Evolutionary conservation across 2,797 vertebrate species (phyloP), one percentile per base, ranked within the genome.

Genomic region (Pangasius krempfi): DNA sequence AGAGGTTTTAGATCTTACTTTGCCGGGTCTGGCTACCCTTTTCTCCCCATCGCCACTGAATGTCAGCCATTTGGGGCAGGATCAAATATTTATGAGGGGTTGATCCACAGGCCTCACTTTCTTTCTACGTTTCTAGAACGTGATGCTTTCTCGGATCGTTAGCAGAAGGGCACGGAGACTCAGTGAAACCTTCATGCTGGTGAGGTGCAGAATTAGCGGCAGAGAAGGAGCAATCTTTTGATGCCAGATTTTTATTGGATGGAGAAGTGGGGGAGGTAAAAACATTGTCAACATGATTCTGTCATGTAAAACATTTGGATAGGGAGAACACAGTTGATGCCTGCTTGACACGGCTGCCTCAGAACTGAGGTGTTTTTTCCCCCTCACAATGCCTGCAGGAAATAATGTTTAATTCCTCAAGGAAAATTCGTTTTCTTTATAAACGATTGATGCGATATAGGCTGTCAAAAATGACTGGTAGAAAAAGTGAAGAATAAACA

Each of bases 31-130:
- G 70, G 83, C 76, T 88, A 85, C 84, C 86, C 89, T 88, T 88
- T 91, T 76, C 84, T 86, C 86, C 25, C 85, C 66, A 89, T 84
- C 92, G 86, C 72, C 75, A 62, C 44, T 90, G 90, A 92, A 92
- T 92, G 94, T 89, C 93, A 93, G 84, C 88, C 79, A 73, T 92
- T 89, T 93, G 91, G 89, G 87, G 88, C 14, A 87, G 85, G 90
- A 94, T 94, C 92, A 93, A 93, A 93, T 93, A 94, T 94, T 93
- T 73, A 95, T 94, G 92, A 93, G 76, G 54, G 85, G 62, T 85
- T 85, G 75, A 87, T 72, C 85, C 80, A 72, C 78, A 54, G 30
- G 73, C 81, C 72, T 70, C 47, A 12, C 52, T 62, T 89, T 56
- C 78, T n/a, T 50, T 52, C 56, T 54, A 30, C 33, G 58, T 88